Percentiles rank a stretch among this genome's conserved stretches.
Conservation (phyloP, 2,113 vertebrate genomes). For the Pteruthius melanotis region DNA sequence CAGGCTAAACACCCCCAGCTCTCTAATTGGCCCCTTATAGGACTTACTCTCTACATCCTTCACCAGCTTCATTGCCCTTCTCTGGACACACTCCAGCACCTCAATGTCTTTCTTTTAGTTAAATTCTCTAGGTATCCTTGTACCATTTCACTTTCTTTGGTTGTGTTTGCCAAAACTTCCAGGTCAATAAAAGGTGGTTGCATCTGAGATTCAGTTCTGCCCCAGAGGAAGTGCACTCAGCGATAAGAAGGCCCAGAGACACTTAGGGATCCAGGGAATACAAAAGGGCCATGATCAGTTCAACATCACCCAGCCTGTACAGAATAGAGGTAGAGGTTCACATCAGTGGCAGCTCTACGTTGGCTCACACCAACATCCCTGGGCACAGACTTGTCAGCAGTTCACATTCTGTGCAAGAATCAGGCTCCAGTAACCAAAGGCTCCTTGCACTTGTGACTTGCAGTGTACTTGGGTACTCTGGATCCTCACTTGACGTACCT, state of each 20-base stretch:
- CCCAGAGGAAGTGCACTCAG: not conserved
- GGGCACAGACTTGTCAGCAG: not conserved
- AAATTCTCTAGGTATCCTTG: not conserved
- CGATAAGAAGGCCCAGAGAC: not conserved
- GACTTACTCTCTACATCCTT: not conserved
- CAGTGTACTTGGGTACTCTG: not conserved
- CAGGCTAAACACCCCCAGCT: not conserved
- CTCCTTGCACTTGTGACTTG: not conserved
- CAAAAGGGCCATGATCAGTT: not conserved
- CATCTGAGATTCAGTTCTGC: not conserved
- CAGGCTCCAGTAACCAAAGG: not conserved
- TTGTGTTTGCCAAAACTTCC: not conserved
- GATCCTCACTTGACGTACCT: not conserved
- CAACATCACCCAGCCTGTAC: not conserved
- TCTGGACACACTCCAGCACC: not conserved
- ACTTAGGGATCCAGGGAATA: not conserved
- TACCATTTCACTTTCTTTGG: not conserved
- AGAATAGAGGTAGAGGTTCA: not conserved
- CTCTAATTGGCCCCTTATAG: not conserved
- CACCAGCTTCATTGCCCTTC: not conserved
- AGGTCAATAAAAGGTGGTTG: not conserved
- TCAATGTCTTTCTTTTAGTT: not conserved
- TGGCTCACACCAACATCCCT: not conserved
- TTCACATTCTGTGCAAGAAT: not conserved
- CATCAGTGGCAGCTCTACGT: not conserved